Conservation (phyloP, 2,797 vertebrate species). For the Phoxinus dragarum region DNA sequence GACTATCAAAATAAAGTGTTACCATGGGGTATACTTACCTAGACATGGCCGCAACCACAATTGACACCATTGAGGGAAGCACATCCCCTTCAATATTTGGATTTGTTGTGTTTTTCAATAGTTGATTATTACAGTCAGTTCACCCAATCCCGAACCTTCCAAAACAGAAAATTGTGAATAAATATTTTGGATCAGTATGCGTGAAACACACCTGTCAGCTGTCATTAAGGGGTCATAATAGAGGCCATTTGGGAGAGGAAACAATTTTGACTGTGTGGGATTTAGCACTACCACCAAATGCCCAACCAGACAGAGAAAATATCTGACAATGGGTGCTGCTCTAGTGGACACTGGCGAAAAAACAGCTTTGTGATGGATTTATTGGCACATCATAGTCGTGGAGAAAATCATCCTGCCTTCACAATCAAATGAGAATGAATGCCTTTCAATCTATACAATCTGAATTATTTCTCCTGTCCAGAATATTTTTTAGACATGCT, state of each 20-base stretch:
- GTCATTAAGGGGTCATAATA: not conserved
- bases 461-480: slow-evolving; percentile 30
- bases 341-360: slow-evolving; percentile 38
- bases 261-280: not conserved
- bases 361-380: slow-evolving; percentile 44
- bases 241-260: slow-evolving; percentile 26
- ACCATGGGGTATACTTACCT: not conserved
- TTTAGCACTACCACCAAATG: slow-evolving; percentile 30
- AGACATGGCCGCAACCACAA: not conserved
- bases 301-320: slow-evolving; percentile 33
- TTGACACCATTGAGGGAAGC: no score
- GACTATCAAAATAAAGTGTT: not conserved
- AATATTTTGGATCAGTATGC: not conserved
- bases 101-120: not conserved
- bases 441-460: slow-evolving; percentile 48
- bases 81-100: not conserved
- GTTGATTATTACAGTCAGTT: not conserved
- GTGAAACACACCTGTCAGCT: slow-evolving; percentile 5
- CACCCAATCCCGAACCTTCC: not conserved
- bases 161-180: not conserved
- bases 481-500: slow-evolving; percentile 8
- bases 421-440: slow-evolving; percentile 46
- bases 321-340: slow-evolving; percentile 42
- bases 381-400: slow-evolving; percentile 41
- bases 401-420: slow-evolving; percentile 52